Conservation (phyloP, 2,888 invertebrate species). For the Epinotia ramella region DNA sequence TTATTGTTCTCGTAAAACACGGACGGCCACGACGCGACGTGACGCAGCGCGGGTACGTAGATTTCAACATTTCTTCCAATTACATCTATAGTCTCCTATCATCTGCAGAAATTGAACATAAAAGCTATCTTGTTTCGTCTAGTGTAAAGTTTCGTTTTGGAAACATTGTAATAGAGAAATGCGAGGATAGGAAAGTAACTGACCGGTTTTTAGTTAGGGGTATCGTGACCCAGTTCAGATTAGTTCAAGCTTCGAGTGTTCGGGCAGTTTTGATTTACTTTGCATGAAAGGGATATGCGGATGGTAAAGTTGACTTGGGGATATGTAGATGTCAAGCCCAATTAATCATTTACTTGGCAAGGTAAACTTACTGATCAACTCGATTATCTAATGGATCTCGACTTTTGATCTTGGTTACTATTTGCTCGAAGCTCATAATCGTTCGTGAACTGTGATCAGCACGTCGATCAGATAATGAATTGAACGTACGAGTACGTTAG, state of each 20-base stretch:
- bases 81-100: not conserved
- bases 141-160: not conserved
- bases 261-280: constrained; percentile 19
- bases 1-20: constrained; percentile 42
- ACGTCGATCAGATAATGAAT: no score
- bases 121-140: not conserved
- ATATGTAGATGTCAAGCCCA: not conserved
- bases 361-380: not conserved
- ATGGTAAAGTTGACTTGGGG: not conserved
- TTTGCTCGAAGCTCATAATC: no score
- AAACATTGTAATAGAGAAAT: not conserved
- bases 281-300: constrained; percentile 19
- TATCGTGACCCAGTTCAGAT: constrained; percentile 35
- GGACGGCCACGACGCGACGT: constrained; percentile 40
- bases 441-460: no score
- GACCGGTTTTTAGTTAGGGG: constrained; percentile 9
- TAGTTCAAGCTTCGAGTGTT: constrained; percentile 31
- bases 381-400: not conserved
- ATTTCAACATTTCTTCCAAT: constrained; percentile 8
- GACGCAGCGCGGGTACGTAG: constrained; percentile 37
- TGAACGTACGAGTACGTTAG: no score
- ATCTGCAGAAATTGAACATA: not conserved
- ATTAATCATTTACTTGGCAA: not conserved
- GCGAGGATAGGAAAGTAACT: not conserved
- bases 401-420: not conserved